Evolutionary conservation across 2,797 vertebrate species (phyloP).

Genomic region (Clarias platycephalus): DNA sequence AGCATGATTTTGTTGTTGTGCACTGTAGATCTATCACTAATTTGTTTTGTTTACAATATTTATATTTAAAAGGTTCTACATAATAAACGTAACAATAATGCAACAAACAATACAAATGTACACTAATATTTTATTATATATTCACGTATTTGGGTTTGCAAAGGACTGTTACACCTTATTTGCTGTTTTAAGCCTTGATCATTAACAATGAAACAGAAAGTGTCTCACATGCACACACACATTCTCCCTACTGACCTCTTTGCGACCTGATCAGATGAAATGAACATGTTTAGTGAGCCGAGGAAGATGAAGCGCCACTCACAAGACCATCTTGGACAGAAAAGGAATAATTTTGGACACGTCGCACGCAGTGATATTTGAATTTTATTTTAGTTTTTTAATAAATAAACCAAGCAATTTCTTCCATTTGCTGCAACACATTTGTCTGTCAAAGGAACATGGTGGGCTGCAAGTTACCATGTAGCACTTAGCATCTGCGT

Average conservation of each 20-base stretch:
- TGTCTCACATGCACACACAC: neutral
- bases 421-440: neutral
- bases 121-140: neutral
- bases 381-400: constrained; percentile 55
- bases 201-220: neutral
- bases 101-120: neutral
- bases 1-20: neutral
- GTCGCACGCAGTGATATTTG: constrained; percentile 81
- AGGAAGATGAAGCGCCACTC: constrained; percentile 90
- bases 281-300: constrained; percentile 99
- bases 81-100: neutral
- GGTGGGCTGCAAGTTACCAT: neutral
- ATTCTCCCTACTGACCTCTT: constrained; percentile 77
- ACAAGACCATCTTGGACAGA: constrained; percentile 66
- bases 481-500: neutral
- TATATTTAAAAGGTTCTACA: neutral
- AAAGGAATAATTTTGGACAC: constrained; percentile 80
- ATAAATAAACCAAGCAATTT: neutral
- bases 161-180: neutral
- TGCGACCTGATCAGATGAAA: constrained; percentile 99
- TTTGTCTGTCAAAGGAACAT: neutral
- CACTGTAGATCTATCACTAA: neutral
- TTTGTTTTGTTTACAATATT: too few relatives aligned
- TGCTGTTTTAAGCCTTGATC: neutral
- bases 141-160: neutral